Conservation (phyloP, 2,113 vertebrate species). For the Bolborhynchus lineola region DNA sequence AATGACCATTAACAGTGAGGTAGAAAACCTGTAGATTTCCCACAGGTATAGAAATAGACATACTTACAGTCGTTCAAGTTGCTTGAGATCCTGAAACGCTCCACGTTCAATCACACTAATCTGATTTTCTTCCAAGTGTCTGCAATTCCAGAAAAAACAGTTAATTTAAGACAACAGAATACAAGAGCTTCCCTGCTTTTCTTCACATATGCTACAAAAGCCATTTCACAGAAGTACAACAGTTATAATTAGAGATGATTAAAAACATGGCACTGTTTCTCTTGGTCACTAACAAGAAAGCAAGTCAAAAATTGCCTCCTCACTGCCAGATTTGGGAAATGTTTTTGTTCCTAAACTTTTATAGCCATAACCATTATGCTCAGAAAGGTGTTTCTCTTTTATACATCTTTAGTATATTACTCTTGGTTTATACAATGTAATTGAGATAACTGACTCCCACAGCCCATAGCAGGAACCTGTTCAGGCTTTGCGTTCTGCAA, state of each 20-base stretch:
- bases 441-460: rapidly evolving
- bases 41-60: background rate
- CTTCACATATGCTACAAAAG: background rate
- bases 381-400: background rate
- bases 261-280: background rate
- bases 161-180: background rate
- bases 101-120: constrained; percentile 94
- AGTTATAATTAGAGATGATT: background rate
- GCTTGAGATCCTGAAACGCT: constrained; percentile 95
- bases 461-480: background rate
- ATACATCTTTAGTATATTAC: no score
- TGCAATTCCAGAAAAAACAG: constrained; percentile 66
- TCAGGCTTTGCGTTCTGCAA: background rate
- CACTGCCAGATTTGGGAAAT: background rate
- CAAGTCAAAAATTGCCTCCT: background rate
- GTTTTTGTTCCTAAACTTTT: background rate
- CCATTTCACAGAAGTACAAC: background rate
- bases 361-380: background rate
- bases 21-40: background rate
- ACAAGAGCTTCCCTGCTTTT: background rate
- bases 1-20: background rate
- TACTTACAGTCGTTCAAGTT: constrained; percentile 96
- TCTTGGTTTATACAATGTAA: background rate
- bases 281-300: background rate
- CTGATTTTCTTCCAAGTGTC: constrained; percentile 97